Percentiles rank a stretch among this genome's conserved stretches.
Conservation (phyloP, 2,888 invertebrate species). For the Tachina fera region DNA sequence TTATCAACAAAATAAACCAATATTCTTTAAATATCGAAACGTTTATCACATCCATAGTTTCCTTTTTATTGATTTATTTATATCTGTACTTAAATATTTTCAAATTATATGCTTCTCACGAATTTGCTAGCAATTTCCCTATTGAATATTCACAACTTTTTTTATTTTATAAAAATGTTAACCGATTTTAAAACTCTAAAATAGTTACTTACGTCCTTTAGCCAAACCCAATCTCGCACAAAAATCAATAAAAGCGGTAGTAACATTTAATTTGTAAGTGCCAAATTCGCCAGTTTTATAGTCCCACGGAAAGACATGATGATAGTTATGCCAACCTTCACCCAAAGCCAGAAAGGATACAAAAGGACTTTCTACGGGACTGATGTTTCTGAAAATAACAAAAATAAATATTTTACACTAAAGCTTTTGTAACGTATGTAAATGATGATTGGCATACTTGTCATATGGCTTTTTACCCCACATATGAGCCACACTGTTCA, state of each 20-base stretch:
- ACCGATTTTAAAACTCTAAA: no score
- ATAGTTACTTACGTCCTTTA: slow-evolving; percentile 86
- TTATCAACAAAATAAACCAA: no score
- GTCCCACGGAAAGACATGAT: slow-evolving; percentile 89
- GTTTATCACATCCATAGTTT: no score
- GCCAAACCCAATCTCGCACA: slow-evolving; percentile 92
- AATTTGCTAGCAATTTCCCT: no score
- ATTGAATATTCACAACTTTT: no score
- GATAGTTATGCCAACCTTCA: slow-evolving; percentile 93
- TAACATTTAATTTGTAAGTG: slow-evolving; percentile 87
- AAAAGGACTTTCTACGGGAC: slow-evolving; percentile 88
- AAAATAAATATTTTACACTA: background rate
- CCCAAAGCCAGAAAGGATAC: slow-evolving; percentile 91
- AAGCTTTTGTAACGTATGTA: background rate
- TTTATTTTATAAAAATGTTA: no score
- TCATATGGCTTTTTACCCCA: slow-evolving; percentile 97
- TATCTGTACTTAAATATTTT: no score
- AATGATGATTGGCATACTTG: slow-evolving; percentile 84
- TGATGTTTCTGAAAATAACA: slow-evolving; percentile 85
- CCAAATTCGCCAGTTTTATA: slow-evolving; percentile 88
- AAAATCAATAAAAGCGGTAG: slow-evolving; percentile 91
- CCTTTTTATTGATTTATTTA: no score
- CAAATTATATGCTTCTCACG: no score
- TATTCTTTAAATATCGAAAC: no score
- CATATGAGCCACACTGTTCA: slow-evolving; percentile 97